Conservation (phyloP, 2,888 invertebrate genomes). For the Rugalucina vietnamica region DNA sequence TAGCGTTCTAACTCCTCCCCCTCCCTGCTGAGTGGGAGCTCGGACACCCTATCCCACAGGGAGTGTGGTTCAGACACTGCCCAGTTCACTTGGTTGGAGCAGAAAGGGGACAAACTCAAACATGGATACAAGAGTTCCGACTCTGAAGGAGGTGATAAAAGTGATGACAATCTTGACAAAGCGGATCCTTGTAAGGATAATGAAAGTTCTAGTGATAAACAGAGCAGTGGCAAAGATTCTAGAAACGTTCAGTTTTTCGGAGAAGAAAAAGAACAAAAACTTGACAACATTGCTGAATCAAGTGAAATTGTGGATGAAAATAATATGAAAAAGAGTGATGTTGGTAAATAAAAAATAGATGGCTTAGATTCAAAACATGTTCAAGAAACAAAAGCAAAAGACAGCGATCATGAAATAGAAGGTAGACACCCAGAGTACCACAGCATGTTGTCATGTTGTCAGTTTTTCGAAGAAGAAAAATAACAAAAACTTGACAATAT, state of each 20-base stretch:
- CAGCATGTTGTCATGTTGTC: slow-evolving; percentile 48
- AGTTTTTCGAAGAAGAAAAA: neutral
- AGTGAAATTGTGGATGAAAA: too few species aligned
- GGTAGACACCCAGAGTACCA: slow-evolving; percentile 15
- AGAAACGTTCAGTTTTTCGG: neutral
- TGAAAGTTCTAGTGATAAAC: neutral
- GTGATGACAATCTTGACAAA: neutral
- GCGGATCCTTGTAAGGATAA: neutral
- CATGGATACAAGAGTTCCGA: slow-evolving; percentile 4
- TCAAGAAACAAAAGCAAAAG: neutral
- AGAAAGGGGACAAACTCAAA: slow-evolving; percentile 30
- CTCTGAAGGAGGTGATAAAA: slow-evolving; percentile 15
- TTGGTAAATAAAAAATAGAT: neutral
- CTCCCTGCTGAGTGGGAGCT: slow-evolving; percentile 69
- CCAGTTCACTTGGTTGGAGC: slow-evolving; percentile 45
- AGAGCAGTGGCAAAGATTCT: neutral
- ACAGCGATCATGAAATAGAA: neutral
- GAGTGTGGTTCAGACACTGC: slow-evolving; percentile 64
- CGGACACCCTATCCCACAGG: slow-evolving; percentile 61
- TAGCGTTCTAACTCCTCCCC: slow-evolving; percentile 74
- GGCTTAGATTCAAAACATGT: too few species aligned
- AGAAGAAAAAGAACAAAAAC: neutral
- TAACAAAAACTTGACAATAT: neutral
- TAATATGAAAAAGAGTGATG: too few species aligned
- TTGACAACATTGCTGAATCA: neutral